Conservation (phyloP, 2,888 invertebrate genomes). For the Heliconius ethilla region DNA sequence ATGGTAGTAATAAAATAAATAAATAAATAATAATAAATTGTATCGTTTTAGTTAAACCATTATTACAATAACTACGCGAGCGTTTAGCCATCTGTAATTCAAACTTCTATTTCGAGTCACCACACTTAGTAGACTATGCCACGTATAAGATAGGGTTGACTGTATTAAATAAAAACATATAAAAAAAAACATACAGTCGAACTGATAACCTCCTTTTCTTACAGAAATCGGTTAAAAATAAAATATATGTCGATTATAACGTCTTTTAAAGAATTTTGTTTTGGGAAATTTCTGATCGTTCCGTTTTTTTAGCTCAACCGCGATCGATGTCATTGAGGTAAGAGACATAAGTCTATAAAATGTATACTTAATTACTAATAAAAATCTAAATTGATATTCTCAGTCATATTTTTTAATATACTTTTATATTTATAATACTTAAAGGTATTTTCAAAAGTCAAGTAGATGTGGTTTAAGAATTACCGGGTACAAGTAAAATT, state of each 20-base stretch:
- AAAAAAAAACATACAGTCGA: too few relatives aligned
- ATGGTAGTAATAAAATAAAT: too few relatives aligned
- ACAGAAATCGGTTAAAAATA: not conserved
- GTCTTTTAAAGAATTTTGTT: not conserved
- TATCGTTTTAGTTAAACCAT: conserved; percentile 21
- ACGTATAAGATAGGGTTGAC: conserved; percentile 23
- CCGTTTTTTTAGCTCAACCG: not conserved
- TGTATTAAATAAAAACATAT: not conserved
- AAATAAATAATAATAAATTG: too few relatives aligned
- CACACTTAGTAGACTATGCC: conserved; percentile 43
- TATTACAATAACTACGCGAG: not conserved
- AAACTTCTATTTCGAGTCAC: conserved; percentile 46
- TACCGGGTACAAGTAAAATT: too few relatives aligned
- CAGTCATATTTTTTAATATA: too few relatives aligned
- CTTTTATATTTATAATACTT: too few relatives aligned
- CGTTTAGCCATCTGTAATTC: conserved; percentile 39
- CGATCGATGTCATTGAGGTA: not conserved
- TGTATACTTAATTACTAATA: not conserved
- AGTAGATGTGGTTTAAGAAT: too few relatives aligned
- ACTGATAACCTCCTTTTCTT: too few relatives aligned
- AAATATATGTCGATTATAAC: not conserved
- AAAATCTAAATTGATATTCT: too few relatives aligned
- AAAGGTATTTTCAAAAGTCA: too few relatives aligned
- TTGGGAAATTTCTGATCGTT: not conserved
- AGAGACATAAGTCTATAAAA: not conserved